Percentiles rank a stretch among this genome's conserved stretches.
Conservation (phyloP, 2,113 vertebrate genomes). For the Leucosticte australis region DNA sequence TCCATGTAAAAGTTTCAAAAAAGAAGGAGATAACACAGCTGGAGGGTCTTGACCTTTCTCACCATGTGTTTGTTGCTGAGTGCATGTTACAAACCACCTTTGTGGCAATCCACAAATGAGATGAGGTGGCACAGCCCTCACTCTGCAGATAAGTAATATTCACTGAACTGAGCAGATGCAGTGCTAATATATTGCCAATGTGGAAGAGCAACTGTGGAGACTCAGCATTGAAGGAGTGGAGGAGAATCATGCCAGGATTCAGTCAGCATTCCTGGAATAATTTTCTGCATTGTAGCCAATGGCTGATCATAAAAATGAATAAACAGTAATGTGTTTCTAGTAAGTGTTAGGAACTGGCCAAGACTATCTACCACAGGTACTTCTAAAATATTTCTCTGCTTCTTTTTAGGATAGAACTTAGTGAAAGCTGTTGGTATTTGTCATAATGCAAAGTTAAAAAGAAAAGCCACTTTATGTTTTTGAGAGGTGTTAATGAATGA, state of each 20-base stretch:
- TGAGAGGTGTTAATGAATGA: background rate
- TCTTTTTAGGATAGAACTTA: background rate
- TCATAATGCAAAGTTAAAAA: background rate
- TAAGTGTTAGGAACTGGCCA: background rate
- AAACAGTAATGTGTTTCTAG: background rate
- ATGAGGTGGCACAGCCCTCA: background rate
- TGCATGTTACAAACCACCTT: background rate
- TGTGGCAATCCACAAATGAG: background rate
- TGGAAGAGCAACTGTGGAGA: background rate
- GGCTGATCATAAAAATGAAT: background rate
- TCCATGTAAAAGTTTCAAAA: background rate
- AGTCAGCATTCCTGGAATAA: background rate
- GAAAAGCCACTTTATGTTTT: background rate
- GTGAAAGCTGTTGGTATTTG: background rate
- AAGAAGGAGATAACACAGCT: background rate
- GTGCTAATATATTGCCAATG: background rate
- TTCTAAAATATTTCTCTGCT: background rate
- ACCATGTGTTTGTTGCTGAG: background rate
- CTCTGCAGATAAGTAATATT: background rate
- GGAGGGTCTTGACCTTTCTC: background rate
- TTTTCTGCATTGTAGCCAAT: background rate
- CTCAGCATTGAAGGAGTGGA: background rate
- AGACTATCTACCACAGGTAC: background rate
- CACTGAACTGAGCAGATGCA: too few species aligned
- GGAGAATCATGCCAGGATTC: background rate